Evolutionary conservation across 2,113 vertebrate genomes (phyloP), one percentile per base, ranked within the genome.

Genomic region (Dendrocopos noguchii): DNA sequence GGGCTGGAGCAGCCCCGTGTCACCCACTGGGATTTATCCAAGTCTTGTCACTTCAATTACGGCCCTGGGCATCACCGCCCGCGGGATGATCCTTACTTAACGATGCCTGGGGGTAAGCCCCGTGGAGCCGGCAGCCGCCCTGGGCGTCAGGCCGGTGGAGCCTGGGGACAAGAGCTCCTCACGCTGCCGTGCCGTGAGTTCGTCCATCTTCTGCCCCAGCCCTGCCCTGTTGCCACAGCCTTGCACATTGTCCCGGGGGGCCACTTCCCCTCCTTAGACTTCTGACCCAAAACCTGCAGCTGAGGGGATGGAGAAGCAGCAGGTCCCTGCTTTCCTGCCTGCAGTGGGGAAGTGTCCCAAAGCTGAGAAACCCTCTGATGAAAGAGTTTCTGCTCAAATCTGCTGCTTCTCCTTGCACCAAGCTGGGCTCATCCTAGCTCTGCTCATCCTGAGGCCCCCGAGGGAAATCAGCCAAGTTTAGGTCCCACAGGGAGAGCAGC

Each of bases 41-140:
- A 52, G 76, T 81, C 87, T 74, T 94, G 93, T 94, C 90, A 90
- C 76, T 89, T 91, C 94, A 91, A 80, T 95, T 96, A 95, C 4
- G 3, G 20, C 50, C 68, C 44, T 50, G 21, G 6, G 86, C 91
- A 71, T 95, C 93, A 75, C 52, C 13, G 13, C 29, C 39, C 4
- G 0, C 34, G 34, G 83, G 95, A 90, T 95, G 63, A 95, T 74
- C 0, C 6, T 93, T 92, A 88, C 84, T 93, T 87, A 93, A 85
- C 22, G 19, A 75, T 14, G 72, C 71, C 65, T 1, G 70, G 57
- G 20, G 50, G 59, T 53, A 84, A 95, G 52, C 39, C 8, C 1
- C 5, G 4, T n/a, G 74, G 33, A 46, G 31, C 56, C 14, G 2
- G 67, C 76, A 47, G 86, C 66, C 57, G 18, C 64, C 50, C 15